Base-by-base conservation (phyloP, 2,797 vertebrate genomes). In the Pelobates cultripes region DNA sequence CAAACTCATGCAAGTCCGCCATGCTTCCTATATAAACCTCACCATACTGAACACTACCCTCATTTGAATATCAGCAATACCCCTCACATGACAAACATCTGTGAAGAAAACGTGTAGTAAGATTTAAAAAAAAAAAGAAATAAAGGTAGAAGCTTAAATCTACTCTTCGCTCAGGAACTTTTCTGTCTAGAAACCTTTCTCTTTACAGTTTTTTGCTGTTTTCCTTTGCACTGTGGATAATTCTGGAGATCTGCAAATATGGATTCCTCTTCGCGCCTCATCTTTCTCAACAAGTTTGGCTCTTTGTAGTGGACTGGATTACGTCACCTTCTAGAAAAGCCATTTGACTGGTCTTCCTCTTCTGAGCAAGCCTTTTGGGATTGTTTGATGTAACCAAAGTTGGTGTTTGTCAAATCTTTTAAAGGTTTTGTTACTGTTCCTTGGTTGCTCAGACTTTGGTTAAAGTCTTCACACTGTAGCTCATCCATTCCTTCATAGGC, bases 251-350 rank as follows among this genome's bases (percentile, higher is more conserved):
- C 14, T 0, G 5, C 60, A 57, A 81, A 6, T 73, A 90, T 91
- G 85, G 87, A 86, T 1, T 85, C 86, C 68, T 92, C 91, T 0
- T 88, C 91, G 2, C 14, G 90, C 57, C 92, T 88, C 78, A 93
- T 70, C 87, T 93, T 93, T 0, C 91, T 28, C 28, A 28, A 28
- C 28, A 92, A 3, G 8, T 7, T 44, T 8, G 91, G 91, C 63
- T 91, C 90, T 73, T 81, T 47, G 14, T 92, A 92, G 85, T 76
- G 84, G 68, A 53, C 0, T 67, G 87, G 79, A 3, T 77, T 79
- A 28, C 0, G 74, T 12, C 73, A 87, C 68, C 73, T 79, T 43
- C 76, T 85, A 5, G 14, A 63, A 13, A 47, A 13, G 47, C 5
- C 4, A 3, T 0, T 3, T 53, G 70, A 41, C 3, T 0, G 28